These are phyloP conservation scores for Polia nebulosa DNA, from an alignment of 2,888 invertebrate genomes.

Conservation along the genomic window DNA sequence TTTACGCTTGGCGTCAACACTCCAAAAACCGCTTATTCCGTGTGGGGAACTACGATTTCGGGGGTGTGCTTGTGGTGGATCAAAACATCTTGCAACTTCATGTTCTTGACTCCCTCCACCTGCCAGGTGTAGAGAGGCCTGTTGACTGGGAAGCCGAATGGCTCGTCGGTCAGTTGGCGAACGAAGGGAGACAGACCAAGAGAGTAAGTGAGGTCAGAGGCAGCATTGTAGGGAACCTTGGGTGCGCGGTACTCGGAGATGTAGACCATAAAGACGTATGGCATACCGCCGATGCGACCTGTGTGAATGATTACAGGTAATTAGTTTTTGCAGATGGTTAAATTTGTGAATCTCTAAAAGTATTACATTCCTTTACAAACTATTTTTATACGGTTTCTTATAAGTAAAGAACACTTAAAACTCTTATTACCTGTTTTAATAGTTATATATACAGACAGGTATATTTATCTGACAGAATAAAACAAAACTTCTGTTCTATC, in stretches of 20 bases:
- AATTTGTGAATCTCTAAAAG: not conserved
- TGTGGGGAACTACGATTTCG: constrained; percentile 77
- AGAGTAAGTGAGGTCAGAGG: constrained; percentile 87
- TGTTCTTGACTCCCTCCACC: constrained; percentile 82
- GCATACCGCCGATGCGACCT: constrained; percentile 90
- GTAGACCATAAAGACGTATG: constrained; percentile 91
- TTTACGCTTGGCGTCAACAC: constrained; percentile 19
- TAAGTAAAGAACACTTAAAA: not conserved
- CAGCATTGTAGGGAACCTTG: constrained; percentile 78
- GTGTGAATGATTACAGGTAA: constrained; percentile 13
- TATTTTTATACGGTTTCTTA: not conserved
- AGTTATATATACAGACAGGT: not conserved
- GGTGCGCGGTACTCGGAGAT: constrained; percentile 89
- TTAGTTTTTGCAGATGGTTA: not conserved
- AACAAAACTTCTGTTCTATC: not conserved
- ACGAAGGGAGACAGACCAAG: constrained; percentile 87
- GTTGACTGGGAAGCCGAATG: constrained; percentile 91
- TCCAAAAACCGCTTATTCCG: constrained; percentile 56
- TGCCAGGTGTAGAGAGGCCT: constrained; percentile 86
- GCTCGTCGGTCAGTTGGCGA: constrained; percentile 85
- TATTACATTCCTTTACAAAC: not conserved
- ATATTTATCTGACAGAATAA: not conserved
- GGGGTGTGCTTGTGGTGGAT: constrained; percentile 89
- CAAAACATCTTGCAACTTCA: constrained; percentile 87
- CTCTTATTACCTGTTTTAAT: not conserved